Percentiles rank a stretch among this genome's conserved stretches.
Evolutionary conservation across 2,797 vertebrate genomes (phyloP).

Genomic region (Amazona ochrocephala): DNA sequence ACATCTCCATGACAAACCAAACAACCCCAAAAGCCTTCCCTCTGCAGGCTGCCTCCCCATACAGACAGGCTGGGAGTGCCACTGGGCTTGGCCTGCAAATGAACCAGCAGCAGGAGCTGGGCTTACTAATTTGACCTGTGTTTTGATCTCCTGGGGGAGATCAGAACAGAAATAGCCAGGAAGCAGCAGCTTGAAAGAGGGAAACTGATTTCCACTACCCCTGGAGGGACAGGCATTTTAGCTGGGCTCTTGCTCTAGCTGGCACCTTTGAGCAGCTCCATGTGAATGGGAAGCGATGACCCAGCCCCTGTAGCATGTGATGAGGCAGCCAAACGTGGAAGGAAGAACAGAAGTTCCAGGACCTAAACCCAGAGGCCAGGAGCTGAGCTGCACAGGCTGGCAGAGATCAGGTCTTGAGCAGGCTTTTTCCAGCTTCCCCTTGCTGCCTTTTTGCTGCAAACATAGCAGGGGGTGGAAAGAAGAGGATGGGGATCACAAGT

Average conservation of each 20-base stretch:
- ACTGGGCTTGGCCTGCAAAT: not conserved
- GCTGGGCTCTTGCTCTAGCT: not conserved
- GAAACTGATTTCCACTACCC: not conserved
- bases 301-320: rapidly evolving
- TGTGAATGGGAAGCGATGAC: rapidly evolving
- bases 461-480: rapidly evolving
- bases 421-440: not conserved
- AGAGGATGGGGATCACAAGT: rapidly evolving
- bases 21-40: not conserved
- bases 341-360: not conserved
- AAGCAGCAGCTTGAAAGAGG: not conserved
- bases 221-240: not conserved
- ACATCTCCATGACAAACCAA: not conserved
- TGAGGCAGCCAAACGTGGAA: not conserved
- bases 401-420: rapidly evolving
- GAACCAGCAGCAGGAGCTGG: not conserved
- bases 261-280: not conserved
- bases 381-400: not conserved
- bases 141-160: not conserved
- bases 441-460: not conserved
- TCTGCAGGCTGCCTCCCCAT: not conserved
- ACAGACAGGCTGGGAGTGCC: not conserved
- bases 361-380: not conserved
- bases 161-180: not conserved
- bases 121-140: not conserved